Percentiles rank a stretch among this genome's conserved stretches.
These are phyloP conservation scores for Neodiprion pinetum DNA, from an alignment of 1,140 invertebrate species.

Conservation along the genomic window DNA sequence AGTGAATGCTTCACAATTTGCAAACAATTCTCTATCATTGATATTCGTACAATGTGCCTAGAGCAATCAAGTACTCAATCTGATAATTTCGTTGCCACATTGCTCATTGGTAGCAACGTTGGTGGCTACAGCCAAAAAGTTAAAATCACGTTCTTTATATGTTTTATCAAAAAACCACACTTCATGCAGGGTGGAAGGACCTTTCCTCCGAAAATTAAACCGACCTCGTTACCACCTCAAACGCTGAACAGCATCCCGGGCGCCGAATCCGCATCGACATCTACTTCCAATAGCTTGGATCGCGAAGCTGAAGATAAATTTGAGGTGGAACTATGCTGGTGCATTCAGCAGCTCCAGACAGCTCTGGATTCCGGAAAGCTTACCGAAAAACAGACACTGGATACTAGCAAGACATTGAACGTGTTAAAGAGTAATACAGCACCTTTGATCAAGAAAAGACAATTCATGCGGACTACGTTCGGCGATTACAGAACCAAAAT, in stretches of 20 bases:
- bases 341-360: constrained; percentile 73
- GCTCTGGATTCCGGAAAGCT: constrained; percentile 67
- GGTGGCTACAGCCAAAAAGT: no score
- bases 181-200: constrained; percentile 28
- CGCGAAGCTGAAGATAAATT: constrained; percentile 70
- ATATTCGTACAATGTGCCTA: no score
- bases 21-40: no score
- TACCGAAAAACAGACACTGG: constrained; percentile 68
- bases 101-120: no score
- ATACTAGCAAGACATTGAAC: constrained; percentile 69
- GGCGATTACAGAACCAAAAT: constrained; percentile 79
- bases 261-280: constrained; percentile 6
- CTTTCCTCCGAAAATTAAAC: constrained; percentile 28
- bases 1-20: no score
- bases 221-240: constrained; percentile 25
- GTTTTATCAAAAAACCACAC: no score
- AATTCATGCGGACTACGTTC: constrained; percentile 75
- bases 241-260: background rate
- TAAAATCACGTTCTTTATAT: no score
- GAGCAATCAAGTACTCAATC: no score
- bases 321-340: constrained; percentile 78
- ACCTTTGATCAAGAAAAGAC: constrained; percentile 73
- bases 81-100: no score
- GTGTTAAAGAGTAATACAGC: constrained; percentile 71
- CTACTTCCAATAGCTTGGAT: constrained; percentile 43